Percentiles rank a stretch among this genome's conserved stretches.
phyloP scores from a whole-genome alignment of 2,888 invertebrate genomes.

The Drosophila cracens region DNA sequence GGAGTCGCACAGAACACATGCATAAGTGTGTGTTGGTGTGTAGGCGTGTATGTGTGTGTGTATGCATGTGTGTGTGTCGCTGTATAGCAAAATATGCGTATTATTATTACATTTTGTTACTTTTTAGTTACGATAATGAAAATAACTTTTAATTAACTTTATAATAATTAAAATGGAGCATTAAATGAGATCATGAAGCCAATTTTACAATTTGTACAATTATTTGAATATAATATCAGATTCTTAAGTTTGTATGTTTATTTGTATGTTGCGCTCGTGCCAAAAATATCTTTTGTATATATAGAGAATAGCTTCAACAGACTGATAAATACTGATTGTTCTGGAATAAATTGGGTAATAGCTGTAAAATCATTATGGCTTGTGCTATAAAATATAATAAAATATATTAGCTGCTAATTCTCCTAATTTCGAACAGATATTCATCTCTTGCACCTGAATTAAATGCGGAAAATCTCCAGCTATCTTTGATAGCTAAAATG shows the following conservation, averaged over 20 bases:
- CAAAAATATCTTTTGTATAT: neutral
- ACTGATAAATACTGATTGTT: neutral
- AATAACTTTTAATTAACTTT: neutral
- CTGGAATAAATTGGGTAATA: neutral
- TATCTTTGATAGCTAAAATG: constrained; percentile 23
- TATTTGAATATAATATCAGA: neutral
- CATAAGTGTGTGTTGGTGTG: no score
- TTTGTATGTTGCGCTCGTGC: no score
- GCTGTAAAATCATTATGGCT: neutral
- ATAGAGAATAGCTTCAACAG: neutral
- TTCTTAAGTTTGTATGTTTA: neutral
- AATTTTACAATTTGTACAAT: neutral
- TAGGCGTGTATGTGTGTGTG: no score
- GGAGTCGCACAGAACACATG: neutral
- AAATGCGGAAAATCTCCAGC: neutral
- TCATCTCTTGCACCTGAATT: neutral
- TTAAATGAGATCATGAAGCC: neutral
- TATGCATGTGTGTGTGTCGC: neutral
- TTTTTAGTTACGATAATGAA: neutral
- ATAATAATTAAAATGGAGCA: neutral
- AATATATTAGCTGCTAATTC: neutral
- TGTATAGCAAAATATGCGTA: neutral
- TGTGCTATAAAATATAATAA: neutral
- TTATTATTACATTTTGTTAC: neutral
- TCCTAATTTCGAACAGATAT: neutral